These are phyloP conservation scores for fruit fly (Drosophila melanogaster) DNA, from an alignment of 1,140 invertebrate genomes.

Conservation along the genomic window Release_6_plus_ISO1_MT NC_004354.4:4211001-4211500, in stretches of 20 bases:
- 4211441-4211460: slow-evolving; percentile 60
- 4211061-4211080: slow-evolving; percentile 12
- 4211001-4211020: slow-evolving; percentile 3
- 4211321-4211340: not conserved
- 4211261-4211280: slow-evolving; percentile 45
- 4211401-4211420: slow-evolving; percentile 56
- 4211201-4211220: slow-evolving; percentile 39
- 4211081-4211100: slow-evolving; percentile 44
- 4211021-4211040: slow-evolving; percentile 12
- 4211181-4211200: slow-evolving; percentile 23
- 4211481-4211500: slow-evolving; percentile 66
- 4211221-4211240: slow-evolving; percentile 69
- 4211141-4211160: slow-evolving; percentile 46
- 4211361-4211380: not conserved
- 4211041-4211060: slow-evolving; percentile 24
- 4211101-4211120: slow-evolving; percentile 39
- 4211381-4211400: slow-evolving; percentile 4
- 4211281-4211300: slow-evolving; percentile 58
- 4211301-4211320: not conserved
- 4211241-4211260: slow-evolving; percentile 73
- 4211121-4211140: slow-evolving; percentile 25
- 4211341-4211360: not conserved
- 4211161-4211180: slow-evolving; percentile 5
- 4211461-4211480: slow-evolving; percentile 46
- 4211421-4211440: slow-evolving; percentile 47